A percentile compares a stretch with the other conserved stretches of the same genome.
phyloP scores from a whole-genome alignment of 2,888 invertebrate genomes.

The Fragum whitleyi region DNA sequence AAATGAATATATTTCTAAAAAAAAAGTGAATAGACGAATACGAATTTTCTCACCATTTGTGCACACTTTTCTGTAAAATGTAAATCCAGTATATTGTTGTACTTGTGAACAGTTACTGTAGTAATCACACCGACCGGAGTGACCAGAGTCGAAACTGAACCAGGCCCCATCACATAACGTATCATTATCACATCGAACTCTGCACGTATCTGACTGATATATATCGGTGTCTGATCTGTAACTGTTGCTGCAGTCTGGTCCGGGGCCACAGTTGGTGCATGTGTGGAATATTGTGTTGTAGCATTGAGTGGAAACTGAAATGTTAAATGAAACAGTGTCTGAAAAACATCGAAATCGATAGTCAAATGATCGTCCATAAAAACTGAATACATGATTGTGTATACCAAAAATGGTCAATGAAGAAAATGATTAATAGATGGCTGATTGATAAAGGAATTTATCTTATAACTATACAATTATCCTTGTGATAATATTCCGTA shows the following conservation, averaged over 20 bases:
- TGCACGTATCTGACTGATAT: not conserved
- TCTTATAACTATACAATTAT: too few relatives aligned
- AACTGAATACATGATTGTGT: too few relatives aligned
- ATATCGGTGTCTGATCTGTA: not conserved
- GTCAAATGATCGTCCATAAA: too few relatives aligned
- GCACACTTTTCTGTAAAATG: conserved; percentile 2
- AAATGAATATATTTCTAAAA: too few relatives aligned
- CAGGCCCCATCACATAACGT: not conserved
- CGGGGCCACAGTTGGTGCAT: conserved; percentile 20
- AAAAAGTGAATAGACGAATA: too few relatives aligned
- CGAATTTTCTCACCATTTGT: conserved; percentile 7
- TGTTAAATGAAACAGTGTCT: too few relatives aligned
- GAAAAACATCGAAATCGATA: too few relatives aligned
- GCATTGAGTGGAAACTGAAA: not conserved
- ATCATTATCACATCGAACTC: not conserved
- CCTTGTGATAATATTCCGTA: too few relatives aligned
- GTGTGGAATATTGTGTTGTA: not conserved
- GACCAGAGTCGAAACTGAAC: conserved; percentile 5
- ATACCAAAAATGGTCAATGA: too few relatives aligned
- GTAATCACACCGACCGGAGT: not conserved
- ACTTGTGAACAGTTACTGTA: conserved; percentile 15
- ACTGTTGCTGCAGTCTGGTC: not conserved
- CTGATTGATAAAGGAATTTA: too few relatives aligned
- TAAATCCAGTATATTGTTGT: not conserved
- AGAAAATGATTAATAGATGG: too few relatives aligned